Evolutionary conservation across 2,797 vertebrate genomes (phyloP), one percentile per base, ranked within the genome.

Genomic region (Capromys pilorides): DNA sequence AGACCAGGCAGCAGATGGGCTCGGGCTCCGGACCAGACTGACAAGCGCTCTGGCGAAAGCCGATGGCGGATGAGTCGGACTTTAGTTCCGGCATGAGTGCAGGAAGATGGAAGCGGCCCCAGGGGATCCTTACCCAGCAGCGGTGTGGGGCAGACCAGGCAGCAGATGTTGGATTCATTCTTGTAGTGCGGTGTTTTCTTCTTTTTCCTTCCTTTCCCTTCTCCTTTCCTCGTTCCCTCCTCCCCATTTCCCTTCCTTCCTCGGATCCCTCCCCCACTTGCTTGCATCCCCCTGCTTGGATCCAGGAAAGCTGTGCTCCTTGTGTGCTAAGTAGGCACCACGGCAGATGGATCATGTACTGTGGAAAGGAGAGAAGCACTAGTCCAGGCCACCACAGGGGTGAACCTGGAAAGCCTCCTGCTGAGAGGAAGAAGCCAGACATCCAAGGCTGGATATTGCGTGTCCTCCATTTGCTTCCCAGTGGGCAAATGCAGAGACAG

Each of bases 371-470:
- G 45, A 0, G 41, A 39, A 26, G 33, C 0, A 1, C 6, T 5
- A 22, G 49, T 3, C 28, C 24, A 0, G 8, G 28, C 79, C 1
- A 1, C 4, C 11, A 0, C 51, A 1, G 0, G 31, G 54, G 7
- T 0, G 64, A 51, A 7, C 88, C 59, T 75, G 0, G 0, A 16
- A 54, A 39, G 64, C 49, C 22, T 41, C 3, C 7, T 5, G 13
- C 22, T 1, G 6, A 67, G 75, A 14, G n/a, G 36, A 49, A 73
- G 78, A 61, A 62, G 77, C 67, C 62, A 3, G 59, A 61, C 36
- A 12, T 69, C 1, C 28, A 91, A 62, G 22, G 54, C 18, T 77
- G 2, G 18, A 0, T 10, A 2, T 1, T 1, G 5, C 4, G 6
- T 5, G 11, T 19, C 5, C 8, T 33, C 13, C 31, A 11, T 39